Base-by-base conservation (phyloP, 1,140 invertebrate genomes). In the Nylanderia fulva region DNA sequence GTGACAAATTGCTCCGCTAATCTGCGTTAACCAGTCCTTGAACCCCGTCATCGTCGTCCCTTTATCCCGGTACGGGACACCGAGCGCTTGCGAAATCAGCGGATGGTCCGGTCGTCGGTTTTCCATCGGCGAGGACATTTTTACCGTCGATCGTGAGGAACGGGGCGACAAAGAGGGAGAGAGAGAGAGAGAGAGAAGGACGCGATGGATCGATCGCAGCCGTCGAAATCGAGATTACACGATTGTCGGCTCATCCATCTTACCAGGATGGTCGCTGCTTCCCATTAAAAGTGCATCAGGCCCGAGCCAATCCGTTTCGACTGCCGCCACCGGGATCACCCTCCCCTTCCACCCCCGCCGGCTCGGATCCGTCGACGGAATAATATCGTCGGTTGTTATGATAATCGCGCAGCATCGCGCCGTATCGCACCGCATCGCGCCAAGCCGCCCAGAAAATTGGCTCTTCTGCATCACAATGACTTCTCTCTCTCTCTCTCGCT, bases 371-470 rank as follows among this genome's bases (percentile, higher is more conserved):
- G 90, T 85, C 92, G 88, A 92, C 90, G 92, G 94, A 95, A 94
- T 94, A 94, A 95, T 95, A 95, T 93, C 92, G 83, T 88, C 92
- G 93, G 94, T 94, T 95, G 94, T 95, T 95, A 95, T 95, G 94
- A 95, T 95, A 95, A 95, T 95, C 94, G 93, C 90, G 90, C 90
- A 85, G 92, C 91, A 93, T 93, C 92, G 93, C 91, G 87, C 91
- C 91, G 92, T 93, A 93, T 94, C 93, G 92, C 92, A 90, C 94
- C 93, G 93, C 92, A 94, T 94, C 93, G 91, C 91, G 91, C 92
- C 93, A 95, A 95, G 94, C 94, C 93, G 94, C 93, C 94, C 94
- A 94, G 94, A 95, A 95, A 95, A 95, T 95, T 95, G 94, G 93
- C 94, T 95, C 94, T 93, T 95, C 94, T 95, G 94, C 94, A 95